Base-by-base conservation (phyloP, 2,888 invertebrate species). In the Buathra laborator region DNA sequence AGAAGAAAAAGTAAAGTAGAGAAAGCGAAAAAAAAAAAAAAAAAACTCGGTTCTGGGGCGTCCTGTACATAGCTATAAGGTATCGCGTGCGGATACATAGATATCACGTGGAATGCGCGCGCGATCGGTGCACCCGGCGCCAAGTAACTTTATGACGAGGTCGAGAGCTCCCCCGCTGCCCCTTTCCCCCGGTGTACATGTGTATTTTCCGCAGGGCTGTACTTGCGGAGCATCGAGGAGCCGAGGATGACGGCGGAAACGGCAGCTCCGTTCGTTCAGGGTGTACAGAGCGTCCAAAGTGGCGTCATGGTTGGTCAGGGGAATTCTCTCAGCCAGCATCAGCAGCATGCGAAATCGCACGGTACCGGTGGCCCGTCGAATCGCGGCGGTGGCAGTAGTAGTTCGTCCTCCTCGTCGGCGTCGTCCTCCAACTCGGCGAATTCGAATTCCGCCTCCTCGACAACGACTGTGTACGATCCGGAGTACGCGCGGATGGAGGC, bases 401-500 rank as follows among this genome's bases (percentile, higher is more conserved):
- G 62, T 75, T 68, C 84, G 51, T 66, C 66, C 4, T 51, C 66
- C 51, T 66, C 76, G 24, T 64, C 88, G 14, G 78, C 76, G 59
- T 83, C 56, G 12, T 77, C 86, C 10, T 70, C 86, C 12, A 81
- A 62, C 64, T 85, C 85, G 66, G 70, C 68, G 14, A 83, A 78
- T 24, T 85, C 88, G 70, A 90, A 90, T 70, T 91, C 90, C 77
- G 89, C 91, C 56, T 90, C 91, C 4, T 90, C 91, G 14, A 90
- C 91, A 16, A 89, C 92, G 48, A 89, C 90, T 66, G 89, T 95
- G 94, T 98, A 98, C 94, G 97, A 98, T 94, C 96, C 97, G 88
- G 98, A 98, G 94, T 97, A 97, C 94, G 97, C 98, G 83, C 96
- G 97, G 88, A 98, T 98, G 95, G 98, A 99, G 94, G 96, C 98